Percentiles rank a stretch among this genome's conserved stretches.
Evolutionary conservation across 1,140 invertebrate genomes (phyloP).

Genomic region (Harpegnathos saltator): DNA sequence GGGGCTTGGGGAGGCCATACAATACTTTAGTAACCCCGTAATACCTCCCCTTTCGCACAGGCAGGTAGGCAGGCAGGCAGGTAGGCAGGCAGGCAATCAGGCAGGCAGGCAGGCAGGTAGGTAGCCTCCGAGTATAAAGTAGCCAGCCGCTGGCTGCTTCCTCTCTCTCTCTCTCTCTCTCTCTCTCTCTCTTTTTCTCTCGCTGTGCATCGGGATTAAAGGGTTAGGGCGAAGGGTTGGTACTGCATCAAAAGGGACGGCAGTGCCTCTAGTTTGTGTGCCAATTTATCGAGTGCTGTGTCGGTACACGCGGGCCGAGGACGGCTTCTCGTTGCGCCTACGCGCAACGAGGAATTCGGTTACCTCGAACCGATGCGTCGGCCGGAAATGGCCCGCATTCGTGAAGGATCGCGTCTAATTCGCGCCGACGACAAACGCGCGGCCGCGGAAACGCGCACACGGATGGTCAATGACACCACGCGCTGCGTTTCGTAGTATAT

Average conservation of each 20-base stretch:
- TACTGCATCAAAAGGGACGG: constrained; percentile 65
- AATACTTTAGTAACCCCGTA: constrained; percentile 78
- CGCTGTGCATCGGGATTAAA: constrained; percentile 69
- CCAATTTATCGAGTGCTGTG: constrained; percentile 64
- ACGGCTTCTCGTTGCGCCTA: constrained; percentile 14
- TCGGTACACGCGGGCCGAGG: neutral
- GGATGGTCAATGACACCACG: neutral
- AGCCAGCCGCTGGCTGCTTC: constrained; percentile 61
- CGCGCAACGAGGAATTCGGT: constrained; percentile 26
- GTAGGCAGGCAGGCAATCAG: constrained; percentile 68
- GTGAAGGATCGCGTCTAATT: neutral
- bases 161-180: neutral
- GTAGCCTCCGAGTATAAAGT: constrained; percentile 78
- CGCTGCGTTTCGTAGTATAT: too few relatives aligned
- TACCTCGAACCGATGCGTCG: neutral
- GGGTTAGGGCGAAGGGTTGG: constrained; percentile 66
- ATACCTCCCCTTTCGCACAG: constrained; percentile 75
- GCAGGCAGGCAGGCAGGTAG: constrained; percentile 70
- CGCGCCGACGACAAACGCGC: neutral
- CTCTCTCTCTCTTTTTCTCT: constrained; percentile 5
- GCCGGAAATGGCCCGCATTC: neutral
- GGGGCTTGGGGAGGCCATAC: constrained; percentile 76
- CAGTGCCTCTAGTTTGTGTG: constrained; percentile 64
- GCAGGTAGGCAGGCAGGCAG: constrained; percentile 70
- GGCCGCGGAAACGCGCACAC: neutral